Evolutionary conservation across 2,113 vertebrate genomes (phyloP), one percentile per base, ranked within the genome.

Genomic region (Eleginops maclovinus): DNA sequence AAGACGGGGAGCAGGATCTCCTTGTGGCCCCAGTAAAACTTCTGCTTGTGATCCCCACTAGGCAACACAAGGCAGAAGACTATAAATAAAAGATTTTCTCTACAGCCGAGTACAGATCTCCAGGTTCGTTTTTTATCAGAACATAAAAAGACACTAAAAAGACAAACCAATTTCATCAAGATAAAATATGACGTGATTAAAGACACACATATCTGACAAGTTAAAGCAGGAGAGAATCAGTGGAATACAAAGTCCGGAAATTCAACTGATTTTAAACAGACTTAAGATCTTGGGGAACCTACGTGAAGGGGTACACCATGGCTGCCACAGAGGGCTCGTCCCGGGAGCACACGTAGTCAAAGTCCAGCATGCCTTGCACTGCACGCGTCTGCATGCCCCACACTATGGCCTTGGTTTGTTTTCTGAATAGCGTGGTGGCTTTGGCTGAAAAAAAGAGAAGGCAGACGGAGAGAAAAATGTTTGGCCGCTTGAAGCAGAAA

Each of bases 371-470:
- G 76, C 98, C 98, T 66, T 99, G 98, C 77, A 99, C 98, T 0
- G 98, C 98, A 14, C 98, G 94, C 0, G 98, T 99, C 96, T 99
- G 98, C 98, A 99, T 99, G n/a, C 98, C 98, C 98, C 98, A 99
- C 3, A 99, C 95, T 0, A 99, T 96, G 1, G 97, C 90, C 85
- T 99, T 99, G 65, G 97, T 99, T 72, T 97, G 94, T 43, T 94
- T 88, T 88, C 96, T 97, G 95, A 99, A 98, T 60, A 99, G 96
- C 0, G 96, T 96, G 10, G 96, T 94, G 41, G 95, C 96, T 94
- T 98, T 99, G 63, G 89, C 91, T 91, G 70, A 24, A 49, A 31
- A 21, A 60, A 68, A 0, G 15, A 67, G 44, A 51, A 40, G n/a
- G 46, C 4, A 21, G 13, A 62, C 5, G 41, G 11, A 66, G 19